These are phyloP conservation scores for Stegastes partitus DNA, from an alignment of 2,113 vertebrate species.

Conservation along the genomic window DNA sequence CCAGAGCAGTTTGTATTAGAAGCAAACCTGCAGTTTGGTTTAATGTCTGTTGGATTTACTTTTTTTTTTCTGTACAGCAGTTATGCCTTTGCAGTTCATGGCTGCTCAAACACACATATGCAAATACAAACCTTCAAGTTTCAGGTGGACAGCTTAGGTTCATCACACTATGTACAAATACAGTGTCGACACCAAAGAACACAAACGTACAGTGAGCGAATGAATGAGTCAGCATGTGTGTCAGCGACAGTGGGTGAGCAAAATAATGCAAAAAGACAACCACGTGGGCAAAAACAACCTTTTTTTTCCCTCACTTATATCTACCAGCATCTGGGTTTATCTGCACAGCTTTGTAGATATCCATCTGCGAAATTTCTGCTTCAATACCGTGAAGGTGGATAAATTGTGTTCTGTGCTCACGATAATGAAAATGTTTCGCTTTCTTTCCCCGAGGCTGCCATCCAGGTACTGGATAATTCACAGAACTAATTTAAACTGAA, in stretches of 20 bases:
- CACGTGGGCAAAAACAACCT: not conserved
- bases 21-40: not conserved
- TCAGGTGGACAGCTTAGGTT: conserved; percentile 25
- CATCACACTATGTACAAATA: conserved; percentile 32
- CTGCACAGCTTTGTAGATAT: not conserved
- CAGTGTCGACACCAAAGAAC: conserved; percentile 22
- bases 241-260: conserved; percentile 21
- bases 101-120: conserved; percentile 11
- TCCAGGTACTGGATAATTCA: no score
- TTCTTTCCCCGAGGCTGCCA: no score
- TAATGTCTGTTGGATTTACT: conserved; percentile 7
- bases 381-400: no score
- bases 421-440: no score
- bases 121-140: conserved; percentile 50
- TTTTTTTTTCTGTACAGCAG: conserved; percentile 14
- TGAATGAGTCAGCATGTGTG: conserved; percentile 4
- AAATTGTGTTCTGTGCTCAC: no score
- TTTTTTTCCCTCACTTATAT: not conserved
- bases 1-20: not conserved
- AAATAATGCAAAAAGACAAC: not conserved
- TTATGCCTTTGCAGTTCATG: not conserved
- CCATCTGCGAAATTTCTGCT: not conserved
- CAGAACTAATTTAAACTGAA: no score
- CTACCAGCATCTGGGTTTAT: not conserved
- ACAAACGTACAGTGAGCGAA: conserved; percentile 2